phyloP scores from a whole-genome alignment of 2,888 invertebrate genomes.

The Pterobdella sp. region DNA sequence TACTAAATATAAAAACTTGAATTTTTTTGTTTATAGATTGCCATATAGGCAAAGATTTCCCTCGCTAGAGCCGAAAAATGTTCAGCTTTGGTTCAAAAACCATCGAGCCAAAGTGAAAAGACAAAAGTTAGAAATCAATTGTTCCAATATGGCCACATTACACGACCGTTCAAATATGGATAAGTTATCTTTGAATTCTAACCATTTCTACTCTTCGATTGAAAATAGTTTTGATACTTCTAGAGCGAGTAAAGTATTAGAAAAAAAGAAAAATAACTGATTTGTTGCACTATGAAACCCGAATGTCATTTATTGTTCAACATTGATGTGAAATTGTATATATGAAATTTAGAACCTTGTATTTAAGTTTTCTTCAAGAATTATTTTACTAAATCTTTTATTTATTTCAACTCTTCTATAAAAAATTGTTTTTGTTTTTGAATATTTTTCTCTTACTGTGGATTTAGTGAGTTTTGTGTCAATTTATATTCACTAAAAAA shows the following conservation, averaged over 20 bases:
- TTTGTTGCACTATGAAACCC: too few species aligned
- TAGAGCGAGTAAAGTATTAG: not conserved
- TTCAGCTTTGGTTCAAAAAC: constrained; percentile 99
- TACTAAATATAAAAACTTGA: too few species aligned
- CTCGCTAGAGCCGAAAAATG: constrained; percentile 94
- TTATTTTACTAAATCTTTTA: too few species aligned
- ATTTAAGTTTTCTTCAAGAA: too few species aligned
- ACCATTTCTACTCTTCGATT: not conserved
- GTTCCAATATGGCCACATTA: not conserved
- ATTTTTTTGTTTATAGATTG: constrained; percentile 63
- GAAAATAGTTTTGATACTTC: not conserved
- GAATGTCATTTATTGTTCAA: too few species aligned
- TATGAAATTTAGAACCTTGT: too few species aligned
- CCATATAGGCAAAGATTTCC: constrained; percentile 97
- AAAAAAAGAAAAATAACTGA: not conserved
- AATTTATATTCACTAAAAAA: too few species aligned
- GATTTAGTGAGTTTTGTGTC: too few species aligned
- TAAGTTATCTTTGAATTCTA: not conserved
- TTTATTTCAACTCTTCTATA: too few species aligned
- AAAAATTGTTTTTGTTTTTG: too few species aligned
- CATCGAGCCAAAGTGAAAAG: constrained; percentile 95
- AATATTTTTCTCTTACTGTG: too few species aligned
- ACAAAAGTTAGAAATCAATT: constrained; percentile 35
- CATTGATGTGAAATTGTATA: too few species aligned
- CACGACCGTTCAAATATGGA: not conserved